A percentile compares a stretch with the other conserved stretches of the same genome.
phyloP scores from a whole-genome alignment of 2,113 vertebrate genomes.

The Brachyistius frenatus region DNA sequence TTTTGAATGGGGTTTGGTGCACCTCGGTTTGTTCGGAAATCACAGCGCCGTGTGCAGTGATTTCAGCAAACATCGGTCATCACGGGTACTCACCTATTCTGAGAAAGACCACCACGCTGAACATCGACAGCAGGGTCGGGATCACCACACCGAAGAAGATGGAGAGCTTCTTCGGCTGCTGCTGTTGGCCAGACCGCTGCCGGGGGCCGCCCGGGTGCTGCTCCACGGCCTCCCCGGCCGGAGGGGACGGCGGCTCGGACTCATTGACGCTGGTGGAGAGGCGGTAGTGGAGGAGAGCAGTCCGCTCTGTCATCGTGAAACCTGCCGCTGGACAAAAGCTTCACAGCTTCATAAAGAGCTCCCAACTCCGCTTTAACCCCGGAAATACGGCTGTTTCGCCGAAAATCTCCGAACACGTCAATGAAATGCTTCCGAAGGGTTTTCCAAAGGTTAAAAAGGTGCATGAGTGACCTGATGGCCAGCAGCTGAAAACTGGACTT shows the following conservation, averaged over 20 bases:
- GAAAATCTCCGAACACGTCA: neutral
- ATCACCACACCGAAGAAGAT: constrained; percentile 92
- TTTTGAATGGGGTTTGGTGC: neutral
- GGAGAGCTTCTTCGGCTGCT: constrained; percentile 84
- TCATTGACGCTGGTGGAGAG: constrained; percentile 85
- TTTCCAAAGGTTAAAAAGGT: neutral
- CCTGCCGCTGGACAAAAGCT: neutral
- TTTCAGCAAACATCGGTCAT: neutral
- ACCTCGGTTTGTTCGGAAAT: too few relatives aligned
- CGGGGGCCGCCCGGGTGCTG: constrained; percentile 40
- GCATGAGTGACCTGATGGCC: neutral
- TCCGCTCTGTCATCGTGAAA: constrained; percentile 84
- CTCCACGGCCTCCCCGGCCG: constrained; percentile 60
- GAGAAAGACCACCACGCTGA: constrained; percentile 93
- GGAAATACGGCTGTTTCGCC: neutral
- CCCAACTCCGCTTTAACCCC: too few relatives aligned
- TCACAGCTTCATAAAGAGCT: constrained; percentile 16
- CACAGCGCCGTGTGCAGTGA: neutral
- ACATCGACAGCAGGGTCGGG: constrained; percentile 93
- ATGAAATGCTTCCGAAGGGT: neutral
- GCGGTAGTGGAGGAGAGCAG: constrained; percentile 90
- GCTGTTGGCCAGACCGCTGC: constrained; percentile 23
- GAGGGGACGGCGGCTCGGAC: constrained; percentile 57
- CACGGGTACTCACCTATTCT: constrained; percentile 86
- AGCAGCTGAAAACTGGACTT: neutral